Base-by-base conservation (phyloP, 2,888 invertebrate species). In the Pantelozetes paolii region DNA sequence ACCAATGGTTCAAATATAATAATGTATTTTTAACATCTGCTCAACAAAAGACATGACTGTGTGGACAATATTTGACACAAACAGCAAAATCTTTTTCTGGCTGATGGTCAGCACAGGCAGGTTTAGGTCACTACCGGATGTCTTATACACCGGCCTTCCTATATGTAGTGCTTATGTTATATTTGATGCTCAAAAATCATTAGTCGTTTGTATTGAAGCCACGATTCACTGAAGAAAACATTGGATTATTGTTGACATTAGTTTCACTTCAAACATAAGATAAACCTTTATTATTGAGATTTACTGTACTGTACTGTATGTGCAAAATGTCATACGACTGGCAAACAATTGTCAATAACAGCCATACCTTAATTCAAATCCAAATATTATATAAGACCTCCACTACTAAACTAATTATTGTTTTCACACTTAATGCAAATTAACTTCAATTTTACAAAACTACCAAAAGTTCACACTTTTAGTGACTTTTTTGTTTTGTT, bases 241-340 rank as follows among this genome's bases (percentile, higher is more conserved):
- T n/a, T n/a, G n/a, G 3, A 26, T 26, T 2, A 57, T 23, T 57
- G 57, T 57, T 57, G 57, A 57, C 57, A 57, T 57, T 57, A 2
- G 57, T 15, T 57, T 28, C 28, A 8, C 57, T 26, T 23, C 57
- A 57, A 57, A 23, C 26, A 26, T 57, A 23, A 26, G 45, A 57
- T 57, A 57, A 57, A 28, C 28, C 23, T 57, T 45, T 45, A 45
- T n/a, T n/a, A n/a, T n/a, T n/a, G n/a, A n/a, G n/a, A n/a, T n/a
- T n/a, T 45, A 45, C 11, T 8, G 11, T 45, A 45, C 18, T 45
- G 45, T 3, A 18, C 11, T 15, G 18, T 15, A 45, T 45, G 15
- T 57, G 28, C 23, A 15, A 57, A 57, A 57, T 57, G 57, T 57
- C 57, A 57, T 2, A 20, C 23, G 13, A 28, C 6, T 36, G 11